Evolutionary conservation across 1,140 invertebrate genomes (phyloP).

Genomic region (Lordiphosa stackelbergi): DNA sequence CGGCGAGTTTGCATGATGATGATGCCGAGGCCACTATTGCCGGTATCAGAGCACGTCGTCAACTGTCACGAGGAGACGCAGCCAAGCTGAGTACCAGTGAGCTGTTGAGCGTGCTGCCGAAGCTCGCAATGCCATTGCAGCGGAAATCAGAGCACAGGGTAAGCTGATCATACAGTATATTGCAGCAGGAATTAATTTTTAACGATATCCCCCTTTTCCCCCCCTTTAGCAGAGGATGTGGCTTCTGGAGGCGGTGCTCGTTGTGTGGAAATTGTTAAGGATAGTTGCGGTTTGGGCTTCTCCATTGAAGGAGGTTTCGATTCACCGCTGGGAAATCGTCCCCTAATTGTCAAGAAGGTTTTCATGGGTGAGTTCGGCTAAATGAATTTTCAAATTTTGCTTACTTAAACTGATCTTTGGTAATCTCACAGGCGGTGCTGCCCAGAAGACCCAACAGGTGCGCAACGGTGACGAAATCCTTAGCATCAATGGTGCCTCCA

Average conservation of each 20-base stretch:
- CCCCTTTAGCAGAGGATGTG: slow-evolving; percentile 46
- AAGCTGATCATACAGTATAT: slow-evolving; percentile 4
- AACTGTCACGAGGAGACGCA: slow-evolving; percentile 64
- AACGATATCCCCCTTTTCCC: no score
- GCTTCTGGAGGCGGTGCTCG: slow-evolving; percentile 54
- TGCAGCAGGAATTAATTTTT: not conserved
- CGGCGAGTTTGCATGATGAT: slow-evolving; percentile 53
- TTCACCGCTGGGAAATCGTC: slow-evolving; percentile 90
- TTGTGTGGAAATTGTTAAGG: slow-evolving; percentile 86
- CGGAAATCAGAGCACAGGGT: slow-evolving; percentile 73
- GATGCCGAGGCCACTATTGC: slow-evolving; percentile 64
- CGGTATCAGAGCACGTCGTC: slow-evolving; percentile 60
- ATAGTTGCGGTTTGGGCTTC: slow-evolving; percentile 93
- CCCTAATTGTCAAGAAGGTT: slow-evolving; percentile 92
- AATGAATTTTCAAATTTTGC: not conserved
- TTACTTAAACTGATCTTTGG: not conserved
- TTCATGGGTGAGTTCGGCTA: slow-evolving; percentile 86
- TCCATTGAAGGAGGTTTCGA: slow-evolving; percentile 94
- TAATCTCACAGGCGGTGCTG: slow-evolving; percentile 84
- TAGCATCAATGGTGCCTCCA: slow-evolving; percentile 87
- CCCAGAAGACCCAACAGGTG: slow-evolving; percentile 90
- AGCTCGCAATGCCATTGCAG: slow-evolving; percentile 67
- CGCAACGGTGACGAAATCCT: slow-evolving; percentile 91
- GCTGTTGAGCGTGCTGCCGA: slow-evolving; percentile 65
- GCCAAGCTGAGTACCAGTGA: slow-evolving; percentile 73